Evolutionary conservation across 2,888 invertebrate species (phyloP), one percentile per base, ranked within the genome.

Genomic region (Lypha dubia): DNA sequence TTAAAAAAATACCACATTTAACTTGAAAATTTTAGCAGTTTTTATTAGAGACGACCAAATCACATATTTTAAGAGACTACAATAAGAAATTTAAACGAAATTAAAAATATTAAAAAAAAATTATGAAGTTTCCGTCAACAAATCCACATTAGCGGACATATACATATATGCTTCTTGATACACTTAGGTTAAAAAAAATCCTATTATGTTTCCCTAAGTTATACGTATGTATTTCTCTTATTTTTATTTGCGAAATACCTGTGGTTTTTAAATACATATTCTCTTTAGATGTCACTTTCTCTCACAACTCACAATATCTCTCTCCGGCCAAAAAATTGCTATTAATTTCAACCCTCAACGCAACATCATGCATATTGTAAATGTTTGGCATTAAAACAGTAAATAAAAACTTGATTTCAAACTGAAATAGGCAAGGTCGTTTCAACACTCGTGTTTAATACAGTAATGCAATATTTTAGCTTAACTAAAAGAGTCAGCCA

Each of bases 371-470:
- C 20, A n/a, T n/a, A n/a, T n/a, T 28, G 11, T 35, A 51, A 49
- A 46, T 65, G 53, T 20, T 35, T 65, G 51, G n/a, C 35, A 60
- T 53, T 60, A 53, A 74, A 41, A 24, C 60, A 68, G 70, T 46
- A 53, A 74, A 67, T 46, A 56, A 62, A 74, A 74, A 68, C 46
- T 60, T 80, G 38, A 67, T 58, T 49, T 38, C 11, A n/a, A 8
- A 38, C 17, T n/a, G 11, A 44, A 53, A 62, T 35, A 53, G 68
- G 70, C 74, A 81, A 75, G 81, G 81, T 62, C 81, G 74, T 70
- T 73, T 75, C 62, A 81, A 38, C 62, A 81, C 56, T 81, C 62
- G 24, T 70, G 44, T 56, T 62, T n/a, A 41, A 74, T 32, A 67
- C 58, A 28, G 51, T n/a, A 17, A 60, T 6, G 22, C 35, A 68